Evolutionary conservation across 2,797 vertebrate genomes (phyloP), one percentile per base, ranked within the genome.

Genomic region (Fundulus diaphanus): DNA sequence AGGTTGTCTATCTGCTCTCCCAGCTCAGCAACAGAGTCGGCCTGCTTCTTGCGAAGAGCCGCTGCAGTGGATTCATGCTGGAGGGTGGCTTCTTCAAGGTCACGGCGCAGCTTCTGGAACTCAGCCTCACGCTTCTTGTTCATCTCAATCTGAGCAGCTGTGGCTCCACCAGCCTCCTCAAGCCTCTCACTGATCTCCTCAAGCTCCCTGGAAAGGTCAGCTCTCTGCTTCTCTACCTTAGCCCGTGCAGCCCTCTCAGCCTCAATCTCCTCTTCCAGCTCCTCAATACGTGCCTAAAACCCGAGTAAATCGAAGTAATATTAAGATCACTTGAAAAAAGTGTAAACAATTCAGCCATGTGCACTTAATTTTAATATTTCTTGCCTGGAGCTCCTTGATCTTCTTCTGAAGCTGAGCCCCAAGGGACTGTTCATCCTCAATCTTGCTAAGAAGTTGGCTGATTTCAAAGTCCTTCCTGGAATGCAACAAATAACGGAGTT

Each of bases 1-100:
- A 97, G 95, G 90, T 96, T 97, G 91, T 97, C 95, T 0, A 96
- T 96, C 84, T 97, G 96, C 77, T 96, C 96, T 69, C 96, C 95
- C 3, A 96, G 94, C 87, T 97, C 96, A 0, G 95, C 96, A 9
- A 95, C 87, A 0, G 83, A 96, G 79, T 97, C 96, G 0, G 94
- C 94, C 0, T 97, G 96, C 92, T 97, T 97, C 92, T 96, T 97
- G 7, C 95, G 79, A 3, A 97, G 93, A 3, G 96, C 56, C 0
- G 96, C 92, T 0, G 92, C 77, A 0, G 92, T 97, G 29, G 96
- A 95, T 84, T 97, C 96, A 0, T 97, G 96, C 90, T 97, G 96
- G 74, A 97, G 88, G 2, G 95, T 97, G 85, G 96, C 78, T 87
- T 97, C 96, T 63, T 97, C 95, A n/a, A 97, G 95, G 90, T 96